A percentile compares a stretch with the other conserved stretches of the same genome.
phyloP scores from a whole-genome alignment of 92 coral and sea anemone species.

The Montipora capitata region DNA sequence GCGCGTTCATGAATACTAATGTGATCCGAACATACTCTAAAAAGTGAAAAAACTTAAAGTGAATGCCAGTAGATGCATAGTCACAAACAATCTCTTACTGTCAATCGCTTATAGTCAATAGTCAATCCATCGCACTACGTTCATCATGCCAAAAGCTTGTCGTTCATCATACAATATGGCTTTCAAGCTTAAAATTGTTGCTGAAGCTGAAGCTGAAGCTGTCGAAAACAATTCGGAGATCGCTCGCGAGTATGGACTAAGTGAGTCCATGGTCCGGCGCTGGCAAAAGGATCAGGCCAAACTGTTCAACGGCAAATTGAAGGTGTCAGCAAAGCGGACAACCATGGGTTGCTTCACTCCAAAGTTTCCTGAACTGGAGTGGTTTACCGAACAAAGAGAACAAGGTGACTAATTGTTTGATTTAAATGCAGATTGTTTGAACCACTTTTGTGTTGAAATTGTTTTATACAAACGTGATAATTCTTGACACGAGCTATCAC shows the following conservation, averaged over 20 bases:
- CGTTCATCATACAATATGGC: conserved; percentile 1
- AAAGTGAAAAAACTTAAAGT: too few relatives aligned
- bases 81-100: too few relatives aligned
- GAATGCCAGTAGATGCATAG: too few relatives aligned
- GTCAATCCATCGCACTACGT: not conserved
- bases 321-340: conserved; percentile 2
- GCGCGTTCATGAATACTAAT: too few relatives aligned
- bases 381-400: too few relatives aligned
- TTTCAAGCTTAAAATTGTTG: conserved; percentile 18
- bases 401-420: too few relatives aligned
- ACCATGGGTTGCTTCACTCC: conserved; percentile 11
- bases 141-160: conserved; percentile 6
- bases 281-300: not conserved
- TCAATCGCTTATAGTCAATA: too few relatives aligned
- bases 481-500: too few relatives aligned
- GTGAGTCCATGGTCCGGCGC: not conserved
- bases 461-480: too few relatives aligned
- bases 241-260: not conserved
- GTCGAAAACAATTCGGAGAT: conserved; percentile 17
- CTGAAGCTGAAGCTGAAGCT: conserved; percentile 6
- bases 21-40: too few relatives aligned
- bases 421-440: too few relatives aligned
- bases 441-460: too few relatives aligned
- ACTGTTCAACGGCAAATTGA: conserved; percentile 12
- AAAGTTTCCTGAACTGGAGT: not conserved